Percentiles rank a stretch among this genome's conserved stretches.
Evolutionary conservation across 2,113 vertebrate species (phyloP).

Genomic region (Rhinichthys klamathensis): DNA sequence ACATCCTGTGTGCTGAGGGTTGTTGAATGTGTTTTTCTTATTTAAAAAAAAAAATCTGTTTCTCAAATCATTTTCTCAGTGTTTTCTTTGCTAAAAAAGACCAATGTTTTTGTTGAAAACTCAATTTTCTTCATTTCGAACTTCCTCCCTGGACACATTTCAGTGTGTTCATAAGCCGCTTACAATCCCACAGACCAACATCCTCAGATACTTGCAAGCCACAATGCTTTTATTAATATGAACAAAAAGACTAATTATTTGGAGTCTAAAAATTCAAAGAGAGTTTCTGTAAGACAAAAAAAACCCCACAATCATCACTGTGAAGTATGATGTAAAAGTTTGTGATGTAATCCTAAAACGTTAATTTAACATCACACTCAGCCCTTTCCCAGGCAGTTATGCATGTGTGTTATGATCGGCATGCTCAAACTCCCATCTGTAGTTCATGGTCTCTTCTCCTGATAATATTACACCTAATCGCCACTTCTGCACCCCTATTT

Average conservation of each 20-base stretch:
- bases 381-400: background rate
- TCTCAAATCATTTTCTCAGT: conserved; percentile 27
- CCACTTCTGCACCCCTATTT: conserved; percentile 11
- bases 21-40: background rate
- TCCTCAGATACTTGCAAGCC: background rate
- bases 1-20: background rate
- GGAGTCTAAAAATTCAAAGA: no score
- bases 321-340: conserved; percentile 1
- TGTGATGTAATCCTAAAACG: conserved; percentile 18
- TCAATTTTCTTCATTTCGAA: background rate
- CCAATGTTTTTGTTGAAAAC: conserved; percentile 32
- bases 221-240: background rate
- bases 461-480: conserved; percentile 32
- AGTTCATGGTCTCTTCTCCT: background rate
- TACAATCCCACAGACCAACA: background rate
- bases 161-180: conserved; percentile 9
- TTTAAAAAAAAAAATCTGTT: conserved; percentile 7
- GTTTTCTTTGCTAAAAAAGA: background rate
- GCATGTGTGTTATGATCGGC: background rate
- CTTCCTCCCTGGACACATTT: conserved; percentile 29
- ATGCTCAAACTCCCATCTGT: conserved; percentile 26
- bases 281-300: background rate
- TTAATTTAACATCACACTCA: background rate
- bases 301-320: background rate
- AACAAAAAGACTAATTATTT: background rate